Evolutionary conservation across 1,140 invertebrate genomes (phyloP).

Genomic region (Metopolophium dirhodum): DNA sequence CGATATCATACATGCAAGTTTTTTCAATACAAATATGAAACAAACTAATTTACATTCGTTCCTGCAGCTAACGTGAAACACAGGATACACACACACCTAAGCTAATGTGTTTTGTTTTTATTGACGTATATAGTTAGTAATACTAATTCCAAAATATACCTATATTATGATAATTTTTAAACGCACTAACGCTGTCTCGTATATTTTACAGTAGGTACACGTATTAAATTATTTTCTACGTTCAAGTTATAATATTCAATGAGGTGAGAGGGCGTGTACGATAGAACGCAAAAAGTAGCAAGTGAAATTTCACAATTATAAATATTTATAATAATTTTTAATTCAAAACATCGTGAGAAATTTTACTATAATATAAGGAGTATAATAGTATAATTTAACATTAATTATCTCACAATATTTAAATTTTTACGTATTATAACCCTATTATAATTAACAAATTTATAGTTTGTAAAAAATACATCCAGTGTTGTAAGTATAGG

Average conservation of each 20-base stretch:
- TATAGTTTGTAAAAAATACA: not conserved
- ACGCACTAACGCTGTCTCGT: not conserved
- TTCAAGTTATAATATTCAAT: not conserved
- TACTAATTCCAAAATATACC: conserved; percentile 25
- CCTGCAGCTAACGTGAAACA: conserved; percentile 19
- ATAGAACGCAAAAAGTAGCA: not conserved
- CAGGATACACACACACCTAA: conserved; percentile 33
- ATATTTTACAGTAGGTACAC: conserved; percentile 20
- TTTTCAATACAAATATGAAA: not conserved
- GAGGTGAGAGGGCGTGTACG: not conserved
- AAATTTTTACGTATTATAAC: not conserved
- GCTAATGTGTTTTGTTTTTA: conserved; percentile 32
- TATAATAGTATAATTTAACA: not conserved
- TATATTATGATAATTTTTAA: not conserved
- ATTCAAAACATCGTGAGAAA: not conserved
- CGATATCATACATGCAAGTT: conserved; percentile 28
- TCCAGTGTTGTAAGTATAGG: not conserved
- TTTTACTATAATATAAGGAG: not conserved
- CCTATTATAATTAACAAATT: not conserved
- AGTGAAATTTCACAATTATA: conserved; percentile 7
- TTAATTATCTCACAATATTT: not conserved
- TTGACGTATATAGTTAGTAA: conserved; percentile 25
- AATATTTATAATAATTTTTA: not conserved
- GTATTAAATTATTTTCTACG: not conserved
- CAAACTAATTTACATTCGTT: conserved; percentile 47